phyloP scores from a whole-genome alignment of 2,113 vertebrate species.

The Falcunculus frontatus region DNA sequence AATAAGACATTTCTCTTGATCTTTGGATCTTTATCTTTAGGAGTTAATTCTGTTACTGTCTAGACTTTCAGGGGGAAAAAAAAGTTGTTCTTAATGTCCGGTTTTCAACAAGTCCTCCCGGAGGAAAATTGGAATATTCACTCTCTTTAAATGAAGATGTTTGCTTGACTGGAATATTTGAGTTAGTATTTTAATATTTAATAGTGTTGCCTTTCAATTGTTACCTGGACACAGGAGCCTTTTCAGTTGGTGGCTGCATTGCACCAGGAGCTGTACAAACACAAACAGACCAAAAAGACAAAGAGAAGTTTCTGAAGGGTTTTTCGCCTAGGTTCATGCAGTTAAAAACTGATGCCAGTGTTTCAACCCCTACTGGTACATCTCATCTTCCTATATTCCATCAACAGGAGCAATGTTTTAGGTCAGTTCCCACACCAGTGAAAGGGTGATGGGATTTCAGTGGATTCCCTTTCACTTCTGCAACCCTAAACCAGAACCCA shows the following conservation, averaged over 20 bases:
- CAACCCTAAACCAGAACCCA: background rate
- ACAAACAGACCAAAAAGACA: background rate
- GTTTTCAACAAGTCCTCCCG: background rate
- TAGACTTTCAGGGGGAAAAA: background rate
- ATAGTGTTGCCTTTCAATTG: background rate
- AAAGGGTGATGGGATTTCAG: background rate
- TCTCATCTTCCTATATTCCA: rapidly evolving
- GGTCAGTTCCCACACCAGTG: background rate
- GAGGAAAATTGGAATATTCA: background rate
- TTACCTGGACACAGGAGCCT: background rate
- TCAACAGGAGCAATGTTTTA: rapidly evolving
- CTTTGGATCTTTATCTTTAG: background rate
- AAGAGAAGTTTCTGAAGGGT: background rate
- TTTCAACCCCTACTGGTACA: background rate
- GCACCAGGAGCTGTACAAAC: background rate
- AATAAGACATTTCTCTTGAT: background rate
- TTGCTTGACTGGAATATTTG: background rate
- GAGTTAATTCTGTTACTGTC: background rate
- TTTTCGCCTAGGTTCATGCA: background rate
- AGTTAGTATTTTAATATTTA: background rate
- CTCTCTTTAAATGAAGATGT: background rate
- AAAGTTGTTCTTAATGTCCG: background rate
- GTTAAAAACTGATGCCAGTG: background rate
- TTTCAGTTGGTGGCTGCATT: background rate
- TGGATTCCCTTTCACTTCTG: too few species aligned